Conservation (phyloP, 2,113 vertebrate genomes). For the Chionis minor region DNA sequence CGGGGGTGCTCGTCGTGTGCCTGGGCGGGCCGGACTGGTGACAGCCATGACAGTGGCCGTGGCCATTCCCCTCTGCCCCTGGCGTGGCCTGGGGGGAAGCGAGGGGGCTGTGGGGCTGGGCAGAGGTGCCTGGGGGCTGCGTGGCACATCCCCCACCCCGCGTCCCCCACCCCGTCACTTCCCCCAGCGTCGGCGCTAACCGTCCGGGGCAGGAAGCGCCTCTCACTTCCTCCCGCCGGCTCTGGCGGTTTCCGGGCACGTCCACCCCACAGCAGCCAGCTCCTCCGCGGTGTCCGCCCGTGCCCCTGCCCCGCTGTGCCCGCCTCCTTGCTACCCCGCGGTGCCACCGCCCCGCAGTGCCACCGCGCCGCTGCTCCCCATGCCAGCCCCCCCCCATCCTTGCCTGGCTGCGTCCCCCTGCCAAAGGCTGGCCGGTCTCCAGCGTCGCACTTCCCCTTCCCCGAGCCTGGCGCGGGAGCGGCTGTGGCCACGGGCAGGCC, state of each 20-base stretch:
- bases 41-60: rapidly evolving
- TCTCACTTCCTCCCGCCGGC: constrained; percentile 52
- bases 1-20: not conserved
- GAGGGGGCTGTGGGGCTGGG: not conserved
- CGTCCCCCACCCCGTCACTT: not conserved
- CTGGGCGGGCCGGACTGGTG: not conserved
- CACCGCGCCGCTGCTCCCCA: rapidly evolving
- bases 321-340: rapidly evolving
- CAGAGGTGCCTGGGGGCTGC: not conserved
- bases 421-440: not conserved
- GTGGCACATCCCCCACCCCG: not conserved
- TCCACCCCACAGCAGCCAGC: not conserved
- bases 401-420: not conserved
- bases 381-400: not conserved
- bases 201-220: constrained; percentile 36
- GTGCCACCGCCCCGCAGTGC: not conserved
- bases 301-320: not conserved
- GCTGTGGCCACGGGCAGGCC: not conserved
- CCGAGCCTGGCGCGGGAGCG: not conserved
- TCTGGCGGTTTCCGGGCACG: constrained; percentile 53
- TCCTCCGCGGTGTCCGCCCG: not conserved
- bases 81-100: not conserved
- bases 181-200: not conserved
- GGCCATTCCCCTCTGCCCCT: too few species aligned
- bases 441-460: not conserved